A percentile compares a stretch with the other conserved stretches of the same genome.
phyloP scores from a whole-genome alignment of 2,888 invertebrate genomes.

The Dendrolimus pini region DNA sequence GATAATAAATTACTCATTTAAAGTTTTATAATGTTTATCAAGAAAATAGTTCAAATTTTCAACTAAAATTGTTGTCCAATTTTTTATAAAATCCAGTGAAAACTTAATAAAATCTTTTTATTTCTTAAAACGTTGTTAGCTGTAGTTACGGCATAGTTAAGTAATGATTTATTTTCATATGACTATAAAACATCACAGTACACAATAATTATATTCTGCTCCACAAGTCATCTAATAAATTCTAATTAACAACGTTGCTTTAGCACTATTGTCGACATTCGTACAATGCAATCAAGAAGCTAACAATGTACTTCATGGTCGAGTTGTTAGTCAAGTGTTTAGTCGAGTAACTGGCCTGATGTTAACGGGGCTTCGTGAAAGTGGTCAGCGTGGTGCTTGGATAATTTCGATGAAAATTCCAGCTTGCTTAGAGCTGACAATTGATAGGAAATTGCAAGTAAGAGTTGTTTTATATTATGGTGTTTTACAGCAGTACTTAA shows the following conservation, averaged over 20 bases:
- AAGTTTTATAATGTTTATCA: too few relatives aligned
- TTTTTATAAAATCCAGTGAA: too few relatives aligned
- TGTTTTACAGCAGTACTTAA: background rate
- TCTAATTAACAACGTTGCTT: background rate
- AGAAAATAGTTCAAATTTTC: too few relatives aligned
- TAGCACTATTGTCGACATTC: background rate
- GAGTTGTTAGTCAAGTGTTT: constrained; percentile 14
- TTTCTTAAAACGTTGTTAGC: too few relatives aligned
- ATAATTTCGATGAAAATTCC: constrained; percentile 49
- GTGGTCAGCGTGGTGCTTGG: constrained; percentile 27
- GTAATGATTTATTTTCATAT: too few relatives aligned
- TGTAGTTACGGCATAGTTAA: too few relatives aligned
- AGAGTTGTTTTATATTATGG: background rate
- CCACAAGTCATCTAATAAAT: background rate
- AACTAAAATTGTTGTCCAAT: too few relatives aligned
- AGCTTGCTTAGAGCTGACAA: constrained; percentile 27
- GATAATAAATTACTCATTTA: too few relatives aligned
- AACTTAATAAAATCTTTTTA: too few relatives aligned
- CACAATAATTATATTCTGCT: background rate
- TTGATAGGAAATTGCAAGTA: constrained; percentile 23
- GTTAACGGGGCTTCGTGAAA: constrained; percentile 38
- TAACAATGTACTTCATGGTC: background rate
- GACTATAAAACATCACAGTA: background rate
- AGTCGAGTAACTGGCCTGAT: constrained; percentile 26
- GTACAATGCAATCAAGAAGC: background rate